Evolutionary conservation across 1,140 invertebrate genomes (phyloP).

Genomic region (Pomacea maculata): DNA sequence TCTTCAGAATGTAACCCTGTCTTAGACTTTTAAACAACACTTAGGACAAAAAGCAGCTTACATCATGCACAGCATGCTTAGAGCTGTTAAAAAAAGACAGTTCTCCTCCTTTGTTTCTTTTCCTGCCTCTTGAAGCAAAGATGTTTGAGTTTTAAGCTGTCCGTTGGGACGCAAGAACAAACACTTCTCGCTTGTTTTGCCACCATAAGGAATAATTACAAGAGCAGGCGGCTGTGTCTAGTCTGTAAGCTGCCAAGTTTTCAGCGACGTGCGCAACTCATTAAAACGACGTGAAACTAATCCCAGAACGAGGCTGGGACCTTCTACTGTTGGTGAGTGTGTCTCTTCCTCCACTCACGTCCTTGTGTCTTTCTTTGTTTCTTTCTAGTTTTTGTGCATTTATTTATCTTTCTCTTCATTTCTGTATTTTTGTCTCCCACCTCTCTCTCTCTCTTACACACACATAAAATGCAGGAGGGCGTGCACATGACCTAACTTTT

Average conservation of each 20-base stretch:
- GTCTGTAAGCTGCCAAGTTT: neutral
- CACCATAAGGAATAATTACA: neutral
- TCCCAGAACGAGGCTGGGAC: too few species aligned
- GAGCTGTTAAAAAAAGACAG: neutral
- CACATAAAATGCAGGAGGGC: neutral
- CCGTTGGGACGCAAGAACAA: too few species aligned
- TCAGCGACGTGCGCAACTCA: neutral
- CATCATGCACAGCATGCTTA: neutral
- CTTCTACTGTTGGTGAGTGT: too few species aligned
- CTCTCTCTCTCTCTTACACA: slow-evolving; percentile 12
- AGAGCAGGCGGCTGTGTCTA: neutral
- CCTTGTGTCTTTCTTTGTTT: neutral
- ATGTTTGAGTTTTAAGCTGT: too few species aligned
- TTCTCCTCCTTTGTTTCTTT: neutral
- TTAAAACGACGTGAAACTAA: neutral
- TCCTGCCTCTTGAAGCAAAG: too few species aligned
- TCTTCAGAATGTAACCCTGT: too few species aligned
- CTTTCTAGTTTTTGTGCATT: too few species aligned
- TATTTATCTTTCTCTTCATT: neutral
- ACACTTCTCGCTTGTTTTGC: neutral
- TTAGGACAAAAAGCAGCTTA: too few species aligned
- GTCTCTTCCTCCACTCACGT: neutral
- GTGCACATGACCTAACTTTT: neutral
- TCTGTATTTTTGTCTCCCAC: neutral
- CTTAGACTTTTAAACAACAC: neutral